Evolutionary conservation across 2,113 vertebrate species (phyloP), one percentile per base, ranked within the genome.

Genomic region (Gnathonemus longibarbis): DNA sequence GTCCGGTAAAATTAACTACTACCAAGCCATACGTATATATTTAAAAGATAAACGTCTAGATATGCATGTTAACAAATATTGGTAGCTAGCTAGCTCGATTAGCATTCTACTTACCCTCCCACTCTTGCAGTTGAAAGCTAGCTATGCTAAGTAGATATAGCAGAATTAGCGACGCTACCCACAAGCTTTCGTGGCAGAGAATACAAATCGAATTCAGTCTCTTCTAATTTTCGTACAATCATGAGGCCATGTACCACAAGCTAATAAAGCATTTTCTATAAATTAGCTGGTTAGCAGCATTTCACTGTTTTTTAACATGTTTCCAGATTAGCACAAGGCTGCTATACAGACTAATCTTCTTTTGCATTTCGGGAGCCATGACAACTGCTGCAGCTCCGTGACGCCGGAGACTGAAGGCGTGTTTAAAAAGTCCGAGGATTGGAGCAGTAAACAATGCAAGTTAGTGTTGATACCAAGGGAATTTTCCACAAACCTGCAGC

Each of bases 291-390:
- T 45, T 85, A 31, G 10, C 84, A 86, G 84, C 45, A 50, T 27
- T n/a, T 49, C 24, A 27, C n/a, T 31, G 84, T 48, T 50, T 86
- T 85, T n/a, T n/a, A 17, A 24, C 21, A 5, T 49, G 84, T 50
- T 85, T 86, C 48, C 24, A n/a, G 42, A 70, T 10, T 86, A 86
- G 1, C 46, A 24, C 46, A 13, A 19, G 48, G 4, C 45, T 49
- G 46, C 10, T 50, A 48, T 27, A n/a, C 17, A 80, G 84, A 48
- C 45, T 27, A 27, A 49, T 88, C 91, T 92, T 92, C 50, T 58
- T 45, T 86, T 48, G 95, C 95, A 94, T 96, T 95, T 89, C 92
- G 89, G 94, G 94, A 96, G 93, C 95, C 95, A 96, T 96, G 95
- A 94, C 94, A 93, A 96, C 95, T 74, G 90, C 91, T 88, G 42